Evolutionary conservation across 2,797 vertebrate species (phyloP).

Genomic region (Leptoclinus maculatus): DNA sequence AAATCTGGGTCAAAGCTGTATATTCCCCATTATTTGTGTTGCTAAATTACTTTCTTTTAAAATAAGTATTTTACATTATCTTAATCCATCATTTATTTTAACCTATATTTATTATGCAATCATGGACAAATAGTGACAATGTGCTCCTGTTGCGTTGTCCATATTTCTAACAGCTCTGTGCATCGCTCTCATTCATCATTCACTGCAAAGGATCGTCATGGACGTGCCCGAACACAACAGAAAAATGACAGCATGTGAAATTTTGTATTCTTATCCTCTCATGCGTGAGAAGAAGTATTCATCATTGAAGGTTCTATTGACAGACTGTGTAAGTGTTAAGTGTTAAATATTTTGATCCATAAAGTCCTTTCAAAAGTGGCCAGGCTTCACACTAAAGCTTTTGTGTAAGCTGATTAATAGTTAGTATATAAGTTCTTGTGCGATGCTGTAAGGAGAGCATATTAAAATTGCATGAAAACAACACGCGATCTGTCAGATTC

Average conservation of each 20-base stretch:
- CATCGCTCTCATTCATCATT: background rate
- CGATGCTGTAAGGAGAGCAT: background rate
- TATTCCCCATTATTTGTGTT: background rate
- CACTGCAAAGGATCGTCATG: background rate
- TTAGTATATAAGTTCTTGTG: background rate
- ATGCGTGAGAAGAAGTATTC: background rate
- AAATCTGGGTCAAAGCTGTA: background rate
- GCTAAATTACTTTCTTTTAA: too few relatives aligned
- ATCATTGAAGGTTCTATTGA: background rate
- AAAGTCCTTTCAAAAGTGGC: background rate
- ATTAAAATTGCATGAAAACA: constrained; percentile 15
- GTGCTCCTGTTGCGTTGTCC: background rate
- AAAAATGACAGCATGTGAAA: background rate
- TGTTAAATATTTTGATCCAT: background rate
- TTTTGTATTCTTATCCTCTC: background rate
- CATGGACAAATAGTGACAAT: background rate
- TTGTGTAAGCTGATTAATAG: background rate
- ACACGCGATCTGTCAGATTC: constrained; percentile 4
- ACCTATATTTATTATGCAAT: background rate
- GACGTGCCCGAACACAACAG: background rate
- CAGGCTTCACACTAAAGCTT: background rate
- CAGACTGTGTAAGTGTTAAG: background rate
- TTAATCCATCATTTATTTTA: background rate
- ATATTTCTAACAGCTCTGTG: background rate
- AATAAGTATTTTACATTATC: background rate